Percentiles rank a stretch among this genome's conserved stretches.
These are phyloP conservation scores for Apoderus coryli DNA, from an alignment of 2,888 invertebrate species.

Conservation along the genomic window DNA sequence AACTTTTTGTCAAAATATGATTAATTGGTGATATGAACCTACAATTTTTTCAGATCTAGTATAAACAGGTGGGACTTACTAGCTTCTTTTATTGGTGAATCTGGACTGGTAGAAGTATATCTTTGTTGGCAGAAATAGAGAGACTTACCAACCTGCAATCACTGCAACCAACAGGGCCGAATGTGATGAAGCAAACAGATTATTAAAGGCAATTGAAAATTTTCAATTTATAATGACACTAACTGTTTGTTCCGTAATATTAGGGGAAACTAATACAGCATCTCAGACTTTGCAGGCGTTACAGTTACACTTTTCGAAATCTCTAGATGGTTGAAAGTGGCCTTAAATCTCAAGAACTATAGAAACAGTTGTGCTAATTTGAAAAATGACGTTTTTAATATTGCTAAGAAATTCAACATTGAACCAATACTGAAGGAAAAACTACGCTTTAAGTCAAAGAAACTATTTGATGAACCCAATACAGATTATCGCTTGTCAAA, in stretches of 20 bases:
- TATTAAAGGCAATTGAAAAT: slow-evolving; percentile 2
- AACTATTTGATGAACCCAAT: slow-evolving; percentile 8
- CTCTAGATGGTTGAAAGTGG: slow-evolving; percentile 4
- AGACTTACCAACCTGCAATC: slow-evolving; percentile 6
- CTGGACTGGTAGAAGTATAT: slow-evolving; percentile 19
- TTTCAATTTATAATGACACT: slow-evolving; percentile 3
- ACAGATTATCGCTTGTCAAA: slow-evolving; percentile 9
- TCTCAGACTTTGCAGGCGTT: slow-evolving; percentile 3
- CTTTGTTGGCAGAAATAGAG: slow-evolving; percentile 18
- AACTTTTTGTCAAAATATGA: slow-evolving; percentile 22
- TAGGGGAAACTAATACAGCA: slow-evolving; percentile 3
- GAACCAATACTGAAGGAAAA: slow-evolving; percentile 5
- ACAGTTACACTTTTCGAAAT: slow-evolving; percentile 1
- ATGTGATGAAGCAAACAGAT: slow-evolving; percentile 6
- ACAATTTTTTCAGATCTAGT: slow-evolving; percentile 18
- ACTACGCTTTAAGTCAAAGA: slow-evolving; percentile 7
- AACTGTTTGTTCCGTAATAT: slow-evolving; percentile 1
- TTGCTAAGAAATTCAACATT: slow-evolving; percentile 9
- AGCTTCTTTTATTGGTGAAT: slow-evolving; percentile 18
- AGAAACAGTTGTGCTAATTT: slow-evolving; percentile 5
- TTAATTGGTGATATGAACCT: slow-evolving; percentile 17
- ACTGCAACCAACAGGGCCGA: slow-evolving; percentile 6
- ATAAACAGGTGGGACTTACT: slow-evolving; percentile 21
- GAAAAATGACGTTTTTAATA: slow-evolving; percentile 4
- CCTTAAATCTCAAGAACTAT: not conserved